These are phyloP conservation scores for Rambutsinella grinnellia DNA, from an alignment of 2,888 invertebrate species.

Conservation along the genomic window DNA sequence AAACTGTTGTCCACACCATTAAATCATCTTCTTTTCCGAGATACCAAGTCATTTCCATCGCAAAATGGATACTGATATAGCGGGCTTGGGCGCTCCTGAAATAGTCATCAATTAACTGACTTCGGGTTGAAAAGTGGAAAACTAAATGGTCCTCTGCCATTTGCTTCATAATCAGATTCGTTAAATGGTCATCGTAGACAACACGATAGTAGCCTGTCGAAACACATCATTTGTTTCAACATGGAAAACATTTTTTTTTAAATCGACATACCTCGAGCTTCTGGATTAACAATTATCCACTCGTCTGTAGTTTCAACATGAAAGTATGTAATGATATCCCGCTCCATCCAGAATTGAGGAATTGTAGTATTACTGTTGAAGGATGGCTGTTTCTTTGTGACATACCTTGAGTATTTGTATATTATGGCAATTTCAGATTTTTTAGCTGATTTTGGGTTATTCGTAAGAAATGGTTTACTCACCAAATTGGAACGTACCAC, in stretches of 20 bases:
- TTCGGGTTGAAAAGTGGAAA: slow-evolving; percentile 23
- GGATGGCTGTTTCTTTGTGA: slow-evolving; percentile 7
- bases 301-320: slow-evolving; percentile 1
- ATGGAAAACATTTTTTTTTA: not conserved
- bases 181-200: slow-evolving; percentile 44
- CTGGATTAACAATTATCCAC: slow-evolving; percentile 56
- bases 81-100: slow-evolving; percentile 23
- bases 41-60: slow-evolving; percentile 41
- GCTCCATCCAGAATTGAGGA: not conserved
- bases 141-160: slow-evolving; percentile 21
- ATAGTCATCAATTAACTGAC: slow-evolving; percentile 47
- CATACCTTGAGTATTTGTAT: too few species aligned
- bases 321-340: too few species aligned
- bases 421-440: too few species aligned
- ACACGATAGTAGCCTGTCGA: slow-evolving; percentile 48
- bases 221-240: not conserved
- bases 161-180: slow-evolving; percentile 17
- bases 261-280: slow-evolving; percentile 38
- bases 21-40: slow-evolving; percentile 47
- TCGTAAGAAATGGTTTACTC: too few species aligned
- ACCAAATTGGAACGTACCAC: slow-evolving; percentile 53
- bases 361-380: not conserved
- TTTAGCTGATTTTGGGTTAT: too few species aligned
- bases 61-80: slow-evolving; percentile 22
- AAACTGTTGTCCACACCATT: slow-evolving; percentile 58